A percentile compares a stretch with the other conserved stretches of the same genome.
phyloP scores from a whole-genome alignment of 1,140 invertebrate species.

The Muscidifurax raptorellus region DNA sequence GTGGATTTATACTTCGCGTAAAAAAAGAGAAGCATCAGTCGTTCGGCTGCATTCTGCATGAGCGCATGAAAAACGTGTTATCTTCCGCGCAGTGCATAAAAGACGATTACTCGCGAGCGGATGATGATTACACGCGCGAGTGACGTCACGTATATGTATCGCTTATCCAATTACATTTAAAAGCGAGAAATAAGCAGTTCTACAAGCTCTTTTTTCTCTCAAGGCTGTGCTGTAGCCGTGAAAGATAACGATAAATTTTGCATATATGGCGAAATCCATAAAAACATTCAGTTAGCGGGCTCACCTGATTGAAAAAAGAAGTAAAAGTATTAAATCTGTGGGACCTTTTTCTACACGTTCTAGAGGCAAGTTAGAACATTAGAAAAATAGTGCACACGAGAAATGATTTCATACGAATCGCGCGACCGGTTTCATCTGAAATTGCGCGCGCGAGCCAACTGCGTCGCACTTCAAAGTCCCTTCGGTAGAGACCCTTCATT shows the following conservation, averaged over 20 bases:
- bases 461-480: neutral
- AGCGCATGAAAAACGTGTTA: neutral
- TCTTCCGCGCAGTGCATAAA: neutral
- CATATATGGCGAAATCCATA: too few relatives aligned
- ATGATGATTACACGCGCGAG: neutral
- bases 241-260: neutral
- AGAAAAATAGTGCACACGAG: too few relatives aligned
- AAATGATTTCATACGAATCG: too few relatives aligned
- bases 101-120: neutral
- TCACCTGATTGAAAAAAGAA: too few relatives aligned
- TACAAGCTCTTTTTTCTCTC: neutral
- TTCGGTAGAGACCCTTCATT: neutral
- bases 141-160: neutral
- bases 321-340: too few relatives aligned
- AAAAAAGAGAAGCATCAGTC: neutral
- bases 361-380: too few relatives aligned
- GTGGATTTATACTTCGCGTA: neutral
- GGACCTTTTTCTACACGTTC: too few relatives aligned
- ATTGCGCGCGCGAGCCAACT: conserved; percentile 2
- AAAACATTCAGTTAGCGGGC: too few relatives aligned
- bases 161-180: conserved; percentile 20
- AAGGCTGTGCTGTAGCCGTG: neutral
- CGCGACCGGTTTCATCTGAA: neutral
- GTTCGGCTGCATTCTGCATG: too few relatives aligned
- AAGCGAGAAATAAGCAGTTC: conserved; percentile 12